Conservation (phyloP, 2,113 vertebrate species). For the Sterna hirundo region DNA sequence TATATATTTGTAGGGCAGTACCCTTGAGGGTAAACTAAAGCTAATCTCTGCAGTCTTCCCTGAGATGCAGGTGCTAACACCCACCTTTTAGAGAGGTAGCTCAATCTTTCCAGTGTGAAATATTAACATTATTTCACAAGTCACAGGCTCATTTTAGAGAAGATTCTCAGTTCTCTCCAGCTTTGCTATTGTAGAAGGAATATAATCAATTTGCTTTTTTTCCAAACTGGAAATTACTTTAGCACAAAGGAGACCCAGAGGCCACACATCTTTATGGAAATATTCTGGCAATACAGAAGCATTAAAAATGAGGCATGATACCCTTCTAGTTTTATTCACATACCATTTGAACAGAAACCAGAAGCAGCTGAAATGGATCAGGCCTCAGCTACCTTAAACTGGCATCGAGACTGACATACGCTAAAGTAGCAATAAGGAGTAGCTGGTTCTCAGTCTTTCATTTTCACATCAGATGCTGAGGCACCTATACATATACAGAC, state of each 20-base stretch:
- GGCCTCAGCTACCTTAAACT: neutral
- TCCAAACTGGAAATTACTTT: neutral
- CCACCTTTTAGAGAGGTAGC: neutral
- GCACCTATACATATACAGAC: neutral
- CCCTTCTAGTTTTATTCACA: neutral
- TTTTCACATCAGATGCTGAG: neutral
- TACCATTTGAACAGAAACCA: neutral
- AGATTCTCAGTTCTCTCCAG: neutral
- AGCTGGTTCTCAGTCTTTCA: neutral
- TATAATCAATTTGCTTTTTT: neutral
- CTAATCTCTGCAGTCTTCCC: neutral
- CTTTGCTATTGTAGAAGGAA: neutral
- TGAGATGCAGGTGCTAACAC: neutral
- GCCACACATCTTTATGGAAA: neutral
- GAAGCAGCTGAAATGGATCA: neutral
- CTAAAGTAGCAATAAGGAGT: neutral
- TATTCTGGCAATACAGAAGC: neutral
- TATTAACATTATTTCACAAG: neutral
- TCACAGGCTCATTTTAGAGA: neutral
- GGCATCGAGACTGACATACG: neutral
- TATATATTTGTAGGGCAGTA: neutral
- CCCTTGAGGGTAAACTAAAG: neutral
- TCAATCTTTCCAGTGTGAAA: neutral
- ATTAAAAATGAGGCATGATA: neutral
- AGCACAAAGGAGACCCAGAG: neutral